A percentile compares a stretch with the other conserved stretches of the same genome.
These are phyloP conservation scores for Teleopsis dalmanni DNA, from an alignment of 1,140 invertebrate genomes.

Conservation along the genomic window DNA sequence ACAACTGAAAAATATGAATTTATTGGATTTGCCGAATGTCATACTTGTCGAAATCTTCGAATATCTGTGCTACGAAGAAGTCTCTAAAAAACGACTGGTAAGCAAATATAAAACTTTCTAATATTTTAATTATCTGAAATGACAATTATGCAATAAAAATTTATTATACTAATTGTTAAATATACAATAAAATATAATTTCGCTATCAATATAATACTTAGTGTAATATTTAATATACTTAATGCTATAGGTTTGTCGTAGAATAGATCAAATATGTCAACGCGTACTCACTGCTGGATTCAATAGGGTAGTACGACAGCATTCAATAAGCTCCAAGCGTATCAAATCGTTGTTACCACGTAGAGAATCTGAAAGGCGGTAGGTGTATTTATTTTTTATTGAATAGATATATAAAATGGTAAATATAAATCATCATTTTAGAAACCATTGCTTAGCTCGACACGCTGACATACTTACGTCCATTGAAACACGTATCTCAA, in stretches of 20 bases:
- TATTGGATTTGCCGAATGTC: slow-evolving; percentile 62
- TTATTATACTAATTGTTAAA: not conserved
- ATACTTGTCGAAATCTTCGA: slow-evolving; percentile 72
- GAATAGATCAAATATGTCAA: slow-evolving; percentile 68
- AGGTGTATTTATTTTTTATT: slow-evolving; percentile 10
- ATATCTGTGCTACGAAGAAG: slow-evolving; percentile 71
- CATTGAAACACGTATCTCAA: slow-evolving; percentile 82
- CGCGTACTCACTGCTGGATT: slow-evolving; percentile 75
- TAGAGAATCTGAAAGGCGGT: slow-evolving; percentile 78
- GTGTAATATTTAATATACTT: not conserved
- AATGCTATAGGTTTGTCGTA: slow-evolving; percentile 63
- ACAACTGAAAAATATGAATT: too few species aligned
- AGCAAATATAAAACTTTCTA: slow-evolving; percentile 40
- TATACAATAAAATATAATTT: not conserved
- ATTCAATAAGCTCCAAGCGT: slow-evolving; percentile 62
- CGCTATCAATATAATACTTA: not conserved
- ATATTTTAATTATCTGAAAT: slow-evolving; percentile 7
- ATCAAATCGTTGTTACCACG: slow-evolving; percentile 78
- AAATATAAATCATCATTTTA: slow-evolving; percentile 6
- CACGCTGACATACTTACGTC: slow-evolving; percentile 85
- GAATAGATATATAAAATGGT: not conserved
- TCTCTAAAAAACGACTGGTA: slow-evolving; percentile 71
- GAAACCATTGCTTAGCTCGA: slow-evolving; percentile 70
- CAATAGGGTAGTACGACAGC: slow-evolving; percentile 66
- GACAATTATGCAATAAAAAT: not conserved